Evolutionary conservation across 2,888 invertebrate species (phyloP).

Genomic region (Cephus pulcher): DNA sequence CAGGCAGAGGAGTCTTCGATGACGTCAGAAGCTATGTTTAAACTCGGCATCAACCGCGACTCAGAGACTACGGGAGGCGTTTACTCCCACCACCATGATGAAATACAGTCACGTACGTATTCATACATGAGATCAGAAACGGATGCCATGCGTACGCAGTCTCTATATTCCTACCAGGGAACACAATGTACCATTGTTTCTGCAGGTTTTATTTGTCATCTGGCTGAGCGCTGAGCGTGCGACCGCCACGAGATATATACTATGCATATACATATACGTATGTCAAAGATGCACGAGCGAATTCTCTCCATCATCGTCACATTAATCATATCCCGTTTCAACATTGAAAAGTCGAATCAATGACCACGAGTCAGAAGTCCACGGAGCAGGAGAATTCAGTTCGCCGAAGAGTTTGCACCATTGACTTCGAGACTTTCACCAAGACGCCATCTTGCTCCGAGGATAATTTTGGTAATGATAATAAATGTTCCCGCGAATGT

Average conservation of each 20-base stretch:
- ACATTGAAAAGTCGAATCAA: neutral
- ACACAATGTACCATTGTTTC: slow-evolving; percentile 56
- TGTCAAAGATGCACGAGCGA: neutral
- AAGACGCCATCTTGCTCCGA: neutral
- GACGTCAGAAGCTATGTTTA: slow-evolving; percentile 57
- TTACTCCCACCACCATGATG: neutral
- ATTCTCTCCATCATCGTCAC: neutral
- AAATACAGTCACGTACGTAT: neutral
- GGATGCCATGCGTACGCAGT: slow-evolving; percentile 39
- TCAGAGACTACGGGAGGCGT: slow-evolving; percentile 26
- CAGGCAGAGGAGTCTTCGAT: slow-evolving; percentile 21
- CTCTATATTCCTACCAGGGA: slow-evolving; percentile 32
- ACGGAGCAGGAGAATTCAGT: neutral
- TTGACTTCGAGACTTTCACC: neutral
- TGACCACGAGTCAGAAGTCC: neutral
- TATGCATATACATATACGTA: neutral
- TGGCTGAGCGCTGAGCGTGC: neutral
- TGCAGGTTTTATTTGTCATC: slow-evolving; percentile 18
- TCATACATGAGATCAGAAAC: slow-evolving; percentile 48
- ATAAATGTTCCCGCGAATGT: neutral
- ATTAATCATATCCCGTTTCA: neutral
- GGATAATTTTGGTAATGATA: neutral
- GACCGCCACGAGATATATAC: neutral
- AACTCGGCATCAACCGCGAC: slow-evolving; percentile 37
- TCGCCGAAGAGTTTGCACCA: neutral